A percentile compares a stretch with the other conserved stretches of the same genome.
Evolutionary conservation across 2,797 vertebrate genomes (phyloP).

Genomic region (Petrocephalus sullivani): DNA sequence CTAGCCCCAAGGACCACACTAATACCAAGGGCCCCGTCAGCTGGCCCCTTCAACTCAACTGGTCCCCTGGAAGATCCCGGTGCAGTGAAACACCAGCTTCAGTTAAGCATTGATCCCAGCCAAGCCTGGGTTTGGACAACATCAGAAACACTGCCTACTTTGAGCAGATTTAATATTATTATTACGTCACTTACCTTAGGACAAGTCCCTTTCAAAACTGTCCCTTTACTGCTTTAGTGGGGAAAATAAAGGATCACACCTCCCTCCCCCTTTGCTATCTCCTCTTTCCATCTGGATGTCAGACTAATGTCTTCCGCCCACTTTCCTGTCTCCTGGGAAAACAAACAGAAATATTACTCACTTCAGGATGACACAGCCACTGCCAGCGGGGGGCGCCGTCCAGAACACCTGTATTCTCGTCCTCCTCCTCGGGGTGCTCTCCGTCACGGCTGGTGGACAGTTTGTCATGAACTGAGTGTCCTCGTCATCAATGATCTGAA

Average conservation of each 20-base stretch:
- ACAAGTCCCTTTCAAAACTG: background rate
- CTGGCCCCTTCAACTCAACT: too few species aligned
- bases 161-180: background rate
- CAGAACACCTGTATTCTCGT: slow-evolving; percentile 93
- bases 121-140: background rate
- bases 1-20: too few species aligned
- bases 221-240: background rate
- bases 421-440: slow-evolving; percentile 87
- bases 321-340: background rate
- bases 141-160: background rate
- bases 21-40: too few species aligned
- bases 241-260: background rate
- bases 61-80: background rate
- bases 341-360: slow-evolving; percentile 59
- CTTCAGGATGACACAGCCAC: slow-evolving; percentile 86
- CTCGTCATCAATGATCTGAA: slow-evolving; percentile 92
- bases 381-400: slow-evolving; percentile 81
- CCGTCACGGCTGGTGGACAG: slow-evolving; percentile 90
- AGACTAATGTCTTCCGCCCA: background rate
- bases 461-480: slow-evolving; percentile 97
- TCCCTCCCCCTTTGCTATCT: background rate
- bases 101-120: background rate
- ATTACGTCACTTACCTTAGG: background rate
- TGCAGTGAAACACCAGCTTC: background rate
- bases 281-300: background rate